These are phyloP conservation scores for Cyaniris semiargus DNA, from an alignment of 2,888 invertebrate species.

Conservation along the genomic window DNA sequence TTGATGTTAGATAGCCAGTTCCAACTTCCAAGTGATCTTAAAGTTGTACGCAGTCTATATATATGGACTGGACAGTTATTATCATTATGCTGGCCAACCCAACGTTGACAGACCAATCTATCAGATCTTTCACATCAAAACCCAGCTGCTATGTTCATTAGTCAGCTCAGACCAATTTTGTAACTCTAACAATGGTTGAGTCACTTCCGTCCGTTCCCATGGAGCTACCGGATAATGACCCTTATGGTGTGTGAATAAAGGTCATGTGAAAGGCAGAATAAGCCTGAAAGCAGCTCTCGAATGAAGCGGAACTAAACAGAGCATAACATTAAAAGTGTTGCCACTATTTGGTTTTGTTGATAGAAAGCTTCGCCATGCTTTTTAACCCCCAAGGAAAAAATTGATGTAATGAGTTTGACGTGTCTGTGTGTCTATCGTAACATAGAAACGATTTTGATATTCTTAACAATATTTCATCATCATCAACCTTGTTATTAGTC, in stretches of 20 bases:
- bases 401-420: neutral
- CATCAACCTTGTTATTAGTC: too few relatives aligned
- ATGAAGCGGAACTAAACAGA: constrained; percentile 1
- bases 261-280: neutral
- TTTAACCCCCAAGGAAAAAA: neutral
- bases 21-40: neutral
- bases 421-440: too few relatives aligned
- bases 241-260: neutral
- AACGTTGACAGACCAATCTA: neutral
- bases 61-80: too few relatives aligned
- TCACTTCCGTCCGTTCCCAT: neutral
- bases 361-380: neutral
- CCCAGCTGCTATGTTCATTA: constrained; percentile 9
- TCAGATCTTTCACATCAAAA: neutral
- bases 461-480: too few relatives aligned
- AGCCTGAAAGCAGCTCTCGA: neutral
- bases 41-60: neutral
- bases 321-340: neutral
- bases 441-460: too few relatives aligned
- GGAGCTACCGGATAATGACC: neutral
- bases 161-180: neutral
- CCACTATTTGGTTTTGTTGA: neutral
- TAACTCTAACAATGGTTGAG: constrained; percentile 2
- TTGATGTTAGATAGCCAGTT: too few relatives aligned
- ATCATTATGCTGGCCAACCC: neutral